phyloP scores from a whole-genome alignment of 2,113 vertebrate species.

The Platichthys stellatus region DNA sequence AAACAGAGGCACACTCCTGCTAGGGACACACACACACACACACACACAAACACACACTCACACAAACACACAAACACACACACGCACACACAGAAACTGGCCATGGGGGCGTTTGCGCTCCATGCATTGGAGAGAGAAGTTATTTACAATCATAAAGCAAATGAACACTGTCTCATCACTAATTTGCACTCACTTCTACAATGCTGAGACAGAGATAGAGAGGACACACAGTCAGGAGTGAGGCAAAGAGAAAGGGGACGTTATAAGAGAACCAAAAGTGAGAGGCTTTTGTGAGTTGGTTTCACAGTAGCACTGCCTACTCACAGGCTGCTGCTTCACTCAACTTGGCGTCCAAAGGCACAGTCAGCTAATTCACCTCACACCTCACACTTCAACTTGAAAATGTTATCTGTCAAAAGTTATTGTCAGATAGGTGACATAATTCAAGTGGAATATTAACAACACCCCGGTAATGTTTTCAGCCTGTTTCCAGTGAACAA shows the following conservation, averaged over 20 bases:
- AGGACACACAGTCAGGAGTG: constrained; percentile 19
- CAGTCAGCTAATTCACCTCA: constrained; percentile 13
- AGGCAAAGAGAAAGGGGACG: constrained; percentile 29
- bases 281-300: constrained; percentile 32
- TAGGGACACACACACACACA: constrained; percentile 22
- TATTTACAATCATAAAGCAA: neutral
- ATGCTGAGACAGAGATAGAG: constrained; percentile 9
- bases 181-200: neutral
- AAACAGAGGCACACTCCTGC: constrained; percentile 76
- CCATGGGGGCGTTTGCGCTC: constrained; percentile 26
- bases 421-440: constrained; percentile 8
- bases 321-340: constrained; percentile 59
- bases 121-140: neutral
- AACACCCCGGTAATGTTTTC: constrained; percentile 12
- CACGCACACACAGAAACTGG: constrained; percentile 35
- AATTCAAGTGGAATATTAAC: constrained; percentile 3
- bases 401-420: neutral
- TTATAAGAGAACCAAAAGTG: constrained; percentile 27
- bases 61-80: constrained; percentile 15
- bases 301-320: constrained; percentile 56
- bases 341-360: neutral
- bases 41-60: constrained; percentile 26
- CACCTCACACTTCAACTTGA: constrained; percentile 15
- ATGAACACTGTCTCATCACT: neutral
- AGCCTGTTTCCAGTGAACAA: constrained; percentile 28